These are phyloP conservation scores for Drosophila leonis DNA, from an alignment of 2,888 invertebrate species.

Conservation along the genomic window DNA sequence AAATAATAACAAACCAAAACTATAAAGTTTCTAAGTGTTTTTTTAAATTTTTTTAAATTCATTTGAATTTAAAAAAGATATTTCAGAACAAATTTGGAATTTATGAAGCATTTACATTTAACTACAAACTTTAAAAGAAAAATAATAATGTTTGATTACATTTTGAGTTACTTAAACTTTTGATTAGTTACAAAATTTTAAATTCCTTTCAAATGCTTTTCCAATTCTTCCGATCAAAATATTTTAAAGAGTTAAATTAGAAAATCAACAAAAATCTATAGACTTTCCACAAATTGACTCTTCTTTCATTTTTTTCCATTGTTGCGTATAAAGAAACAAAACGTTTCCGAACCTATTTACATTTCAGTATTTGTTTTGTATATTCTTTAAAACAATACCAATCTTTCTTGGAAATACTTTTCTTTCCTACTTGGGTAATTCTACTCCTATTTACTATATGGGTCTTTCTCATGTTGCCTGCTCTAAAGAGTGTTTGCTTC, in stretches of 20 bases:
- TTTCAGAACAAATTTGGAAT: background rate
- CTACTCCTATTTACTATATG: slow-evolving; percentile 28
- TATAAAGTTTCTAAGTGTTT: background rate
- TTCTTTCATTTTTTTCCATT: background rate
- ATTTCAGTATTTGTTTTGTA: background rate
- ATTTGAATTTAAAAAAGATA: background rate
- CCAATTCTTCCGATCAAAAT: background rate
- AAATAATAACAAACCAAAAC: background rate
- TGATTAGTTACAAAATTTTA: background rate
- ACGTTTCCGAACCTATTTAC: background rate
- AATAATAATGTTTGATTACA: background rate
- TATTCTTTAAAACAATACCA: background rate
- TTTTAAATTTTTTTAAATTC: background rate
- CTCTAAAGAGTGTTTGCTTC: slow-evolving; percentile 14
- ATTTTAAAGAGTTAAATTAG: background rate
- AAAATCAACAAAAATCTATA: background rate
- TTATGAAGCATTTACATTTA: background rate
- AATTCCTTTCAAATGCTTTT: slow-evolving; percentile 4
- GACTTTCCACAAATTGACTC: background rate
- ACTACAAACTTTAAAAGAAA: background rate
- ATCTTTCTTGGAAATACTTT: slow-evolving; percentile 5
- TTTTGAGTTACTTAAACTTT: background rate
- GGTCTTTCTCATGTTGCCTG: slow-evolving; percentile 29
- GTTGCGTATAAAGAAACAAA: background rate
- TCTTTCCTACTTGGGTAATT: slow-evolving; percentile 7